These are phyloP conservation scores for Peromyscus polionotus DNA, from an alignment of 2,113 vertebrate genomes.

Conservation along the genomic window DNA sequence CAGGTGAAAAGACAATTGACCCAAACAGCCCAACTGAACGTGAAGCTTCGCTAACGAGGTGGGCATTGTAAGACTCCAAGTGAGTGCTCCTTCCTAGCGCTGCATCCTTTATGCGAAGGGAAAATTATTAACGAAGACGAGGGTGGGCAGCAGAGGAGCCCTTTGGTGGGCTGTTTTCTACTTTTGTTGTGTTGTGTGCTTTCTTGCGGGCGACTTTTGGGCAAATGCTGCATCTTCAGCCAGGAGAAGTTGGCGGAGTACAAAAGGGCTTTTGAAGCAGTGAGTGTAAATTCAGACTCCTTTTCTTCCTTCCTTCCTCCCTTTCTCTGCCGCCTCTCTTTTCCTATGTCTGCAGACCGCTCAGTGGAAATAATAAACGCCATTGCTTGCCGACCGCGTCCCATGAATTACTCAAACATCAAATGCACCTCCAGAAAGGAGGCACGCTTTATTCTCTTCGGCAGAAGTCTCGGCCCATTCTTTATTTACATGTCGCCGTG, in stretches of 20 bases:
- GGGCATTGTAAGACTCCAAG: constrained; percentile 41
- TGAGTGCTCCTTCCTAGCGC: constrained; percentile 77
- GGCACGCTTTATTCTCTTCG: constrained; percentile 89
- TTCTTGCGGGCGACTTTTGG: constrained; percentile 94
- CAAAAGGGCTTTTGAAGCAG: constrained; percentile 96
- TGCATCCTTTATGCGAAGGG: constrained; percentile 59
- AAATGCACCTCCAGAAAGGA: constrained; percentile 90
- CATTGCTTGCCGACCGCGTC: constrained; percentile 87
- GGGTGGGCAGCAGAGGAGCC: constrained; percentile 63
- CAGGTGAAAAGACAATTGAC: constrained; percentile 87
- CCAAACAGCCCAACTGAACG: constrained; percentile 66
- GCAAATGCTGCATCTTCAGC: constrained; percentile 95
- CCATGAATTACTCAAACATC: constrained; percentile 90
- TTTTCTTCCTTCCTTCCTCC: constrained; percentile 88
- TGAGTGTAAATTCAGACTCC: constrained; percentile 92
- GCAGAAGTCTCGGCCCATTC: constrained; percentile 87
- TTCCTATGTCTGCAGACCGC: constrained; percentile 88
- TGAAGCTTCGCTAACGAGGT: constrained; percentile 70
- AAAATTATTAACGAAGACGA: constrained; percentile 78
- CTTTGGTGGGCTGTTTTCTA: constrained; percentile 84
- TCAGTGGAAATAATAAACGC: constrained; percentile 89
- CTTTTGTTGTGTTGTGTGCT: constrained; percentile 79
- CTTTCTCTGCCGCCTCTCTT: constrained; percentile 84
- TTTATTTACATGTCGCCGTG: constrained; percentile 89
- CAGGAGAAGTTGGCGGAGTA: constrained; percentile 93